Conservation (phyloP, 2,797 vertebrate species). For the Chelidonichthys spinosus region DNA sequence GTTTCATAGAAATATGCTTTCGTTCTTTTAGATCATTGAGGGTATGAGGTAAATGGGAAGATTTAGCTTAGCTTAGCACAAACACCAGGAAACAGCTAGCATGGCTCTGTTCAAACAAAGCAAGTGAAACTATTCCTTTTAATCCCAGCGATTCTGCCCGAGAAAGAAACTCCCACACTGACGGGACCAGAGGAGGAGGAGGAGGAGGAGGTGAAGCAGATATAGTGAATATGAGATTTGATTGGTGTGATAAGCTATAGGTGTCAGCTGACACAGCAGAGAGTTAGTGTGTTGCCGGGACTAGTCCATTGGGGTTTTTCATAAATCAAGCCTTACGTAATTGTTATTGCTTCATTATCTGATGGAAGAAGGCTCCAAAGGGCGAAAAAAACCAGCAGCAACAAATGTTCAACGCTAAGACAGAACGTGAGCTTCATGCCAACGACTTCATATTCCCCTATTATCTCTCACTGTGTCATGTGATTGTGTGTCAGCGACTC, state of each 20-base stretch:
- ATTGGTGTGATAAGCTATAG: constrained; percentile 23
- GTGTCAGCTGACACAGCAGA: constrained; percentile 35
- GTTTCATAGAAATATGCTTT: neutral
- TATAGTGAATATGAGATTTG: constrained; percentile 22
- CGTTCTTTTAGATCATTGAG: too few species aligned
- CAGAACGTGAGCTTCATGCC: neutral
- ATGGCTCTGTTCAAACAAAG: neutral
- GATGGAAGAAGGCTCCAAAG: constrained; percentile 64
- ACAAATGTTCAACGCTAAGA: neutral
- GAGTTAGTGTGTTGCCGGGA: constrained; percentile 1
- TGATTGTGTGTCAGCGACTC: neutral
- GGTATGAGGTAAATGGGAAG: neutral
- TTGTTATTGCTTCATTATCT: constrained; percentile 66
- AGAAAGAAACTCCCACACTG: neutral
- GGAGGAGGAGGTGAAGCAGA: neutral
- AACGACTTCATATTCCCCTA: neutral
- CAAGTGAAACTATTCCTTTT: neutral
- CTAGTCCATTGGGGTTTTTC: constrained; percentile 33
- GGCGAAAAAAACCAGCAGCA: constrained; percentile 38
- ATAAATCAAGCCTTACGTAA: constrained; percentile 53
- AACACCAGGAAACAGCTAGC: neutral
- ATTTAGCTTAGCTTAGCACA: neutral
- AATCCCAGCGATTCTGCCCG: neutral
- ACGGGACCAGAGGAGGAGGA: neutral
- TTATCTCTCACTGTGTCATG: constrained; percentile 8